These are phyloP conservation scores for Syndactyla subalaris DNA, from an alignment of 2,797 vertebrate genomes.

Conservation along the genomic window DNA sequence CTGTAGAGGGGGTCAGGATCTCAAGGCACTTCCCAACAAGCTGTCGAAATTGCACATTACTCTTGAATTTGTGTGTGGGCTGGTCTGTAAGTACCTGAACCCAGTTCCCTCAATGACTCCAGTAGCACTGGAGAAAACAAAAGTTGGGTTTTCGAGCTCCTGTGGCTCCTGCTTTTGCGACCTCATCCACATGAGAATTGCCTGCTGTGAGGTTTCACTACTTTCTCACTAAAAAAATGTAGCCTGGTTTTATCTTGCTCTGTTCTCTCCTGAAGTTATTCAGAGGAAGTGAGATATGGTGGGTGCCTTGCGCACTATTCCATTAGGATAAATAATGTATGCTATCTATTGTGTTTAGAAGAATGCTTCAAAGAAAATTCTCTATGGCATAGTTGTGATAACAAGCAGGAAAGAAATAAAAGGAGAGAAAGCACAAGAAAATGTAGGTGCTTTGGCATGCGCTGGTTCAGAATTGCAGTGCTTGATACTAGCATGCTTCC, in stretches of 20 bases:
- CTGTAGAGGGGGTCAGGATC: neutral
- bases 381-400: constrained; percentile 19
- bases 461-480: neutral
- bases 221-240: neutral
- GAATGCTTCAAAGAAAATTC: constrained; percentile 14
- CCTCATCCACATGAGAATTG: neutral
- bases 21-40: neutral
- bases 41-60: neutral
- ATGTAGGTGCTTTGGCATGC: neutral
- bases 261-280: neutral
- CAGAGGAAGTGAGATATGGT: constrained; percentile 9
- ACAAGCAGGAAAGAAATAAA: constrained; percentile 21
- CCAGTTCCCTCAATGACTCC: neutral
- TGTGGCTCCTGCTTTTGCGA: neutral
- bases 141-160: neutral
- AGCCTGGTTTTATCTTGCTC: neutral
- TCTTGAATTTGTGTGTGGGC: neutral
- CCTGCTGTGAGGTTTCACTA: neutral
- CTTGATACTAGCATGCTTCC: neutral
- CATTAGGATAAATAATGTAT: constrained; percentile 19
- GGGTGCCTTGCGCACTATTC: neutral
- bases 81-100: neutral
- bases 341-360: constrained; percentile 25
- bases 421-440: neutral
- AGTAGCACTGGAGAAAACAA: neutral